Conservation (phyloP, 1,140 invertebrate genomes). For the Diorhabda carinulata region DNA sequence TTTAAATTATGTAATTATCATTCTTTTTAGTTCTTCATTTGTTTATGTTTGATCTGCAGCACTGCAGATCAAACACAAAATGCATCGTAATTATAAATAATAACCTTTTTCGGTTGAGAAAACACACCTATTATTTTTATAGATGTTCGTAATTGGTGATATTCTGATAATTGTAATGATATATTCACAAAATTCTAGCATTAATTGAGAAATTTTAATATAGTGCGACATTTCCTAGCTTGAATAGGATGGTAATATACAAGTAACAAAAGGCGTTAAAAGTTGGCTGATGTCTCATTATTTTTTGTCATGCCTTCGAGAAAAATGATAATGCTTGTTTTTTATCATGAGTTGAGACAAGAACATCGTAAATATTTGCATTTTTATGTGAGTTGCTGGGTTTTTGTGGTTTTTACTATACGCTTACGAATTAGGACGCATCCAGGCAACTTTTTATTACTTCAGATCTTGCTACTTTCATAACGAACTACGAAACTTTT, state of each 20-base stretch:
- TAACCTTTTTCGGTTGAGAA: too few species aligned
- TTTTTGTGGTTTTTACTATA: constrained; percentile 34
- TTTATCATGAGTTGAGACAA: constrained; percentile 27
- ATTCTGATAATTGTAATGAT: neutral
- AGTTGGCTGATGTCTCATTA: constrained; percentile 38
- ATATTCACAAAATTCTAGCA: constrained; percentile 11
- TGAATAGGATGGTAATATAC: constrained; percentile 26
- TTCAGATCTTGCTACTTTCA: neutral
- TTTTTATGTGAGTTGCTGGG: constrained; percentile 37
- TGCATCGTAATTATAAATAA: too few species aligned
- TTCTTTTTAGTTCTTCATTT: too few species aligned
- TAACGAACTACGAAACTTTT: neutral
- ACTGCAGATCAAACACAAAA: too few species aligned
- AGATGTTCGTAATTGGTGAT: too few species aligned
- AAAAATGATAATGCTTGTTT: constrained; percentile 38
- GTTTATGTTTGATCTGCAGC: too few species aligned
- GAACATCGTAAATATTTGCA: constrained; percentile 33
- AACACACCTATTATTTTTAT: too few species aligned
- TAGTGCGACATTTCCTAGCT: constrained; percentile 29
- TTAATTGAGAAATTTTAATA: constrained; percentile 34
- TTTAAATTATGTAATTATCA: too few species aligned
- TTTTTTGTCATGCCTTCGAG: constrained; percentile 37
- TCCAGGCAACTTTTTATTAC: constrained; percentile 31
- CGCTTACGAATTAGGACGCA: constrained; percentile 37
- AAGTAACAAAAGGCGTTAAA: constrained; percentile 37